Evolutionary conservation across 2,797 vertebrate species (phyloP).

Genomic region (Brachyrhaphis roseni): DNA sequence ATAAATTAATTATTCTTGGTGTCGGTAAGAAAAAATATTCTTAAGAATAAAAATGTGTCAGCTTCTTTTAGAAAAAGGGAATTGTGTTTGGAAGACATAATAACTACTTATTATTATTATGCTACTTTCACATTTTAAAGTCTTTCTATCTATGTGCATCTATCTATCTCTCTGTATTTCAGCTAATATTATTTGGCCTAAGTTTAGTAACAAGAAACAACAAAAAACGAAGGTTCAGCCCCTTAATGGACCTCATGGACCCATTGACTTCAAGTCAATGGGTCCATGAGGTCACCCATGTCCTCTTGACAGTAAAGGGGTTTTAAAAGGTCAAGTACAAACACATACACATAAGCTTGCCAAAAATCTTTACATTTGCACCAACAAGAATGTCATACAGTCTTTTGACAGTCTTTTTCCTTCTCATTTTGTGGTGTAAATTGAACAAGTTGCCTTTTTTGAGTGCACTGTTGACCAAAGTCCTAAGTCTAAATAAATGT

Average conservation of each 20-base stretch:
- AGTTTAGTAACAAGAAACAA: too few relatives aligned
- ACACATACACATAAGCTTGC: too few relatives aligned
- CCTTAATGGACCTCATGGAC: too few relatives aligned
- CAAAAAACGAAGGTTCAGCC: too few relatives aligned
- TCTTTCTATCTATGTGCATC: too few relatives aligned
- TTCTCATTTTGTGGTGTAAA: neutral
- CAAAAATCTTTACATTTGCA: neutral
- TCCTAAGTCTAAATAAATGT: constrained; percentile 36
- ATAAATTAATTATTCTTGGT: neutral
- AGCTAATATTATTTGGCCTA: too few relatives aligned
- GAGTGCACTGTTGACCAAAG: constrained; percentile 45
- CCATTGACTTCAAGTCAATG: too few relatives aligned
- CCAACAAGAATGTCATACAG: neutral
- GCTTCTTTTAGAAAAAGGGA: neutral
- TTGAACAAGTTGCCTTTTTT: neutral
- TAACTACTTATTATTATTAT: neutral
- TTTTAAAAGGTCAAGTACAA: neutral
- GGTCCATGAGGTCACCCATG: too few relatives aligned
- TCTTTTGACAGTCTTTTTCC: neutral
- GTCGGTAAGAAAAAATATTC: neutral
- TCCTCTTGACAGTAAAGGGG: too few relatives aligned
- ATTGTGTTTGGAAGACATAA: neutral
- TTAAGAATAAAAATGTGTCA: neutral
- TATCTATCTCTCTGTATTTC: too few relatives aligned
- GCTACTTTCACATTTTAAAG: too few relatives aligned